Percentiles rank a stretch among this genome's conserved stretches.
phyloP scores from a whole-genome alignment of 1,140 invertebrate genomes.

The Aleiodes sp. region DNA sequence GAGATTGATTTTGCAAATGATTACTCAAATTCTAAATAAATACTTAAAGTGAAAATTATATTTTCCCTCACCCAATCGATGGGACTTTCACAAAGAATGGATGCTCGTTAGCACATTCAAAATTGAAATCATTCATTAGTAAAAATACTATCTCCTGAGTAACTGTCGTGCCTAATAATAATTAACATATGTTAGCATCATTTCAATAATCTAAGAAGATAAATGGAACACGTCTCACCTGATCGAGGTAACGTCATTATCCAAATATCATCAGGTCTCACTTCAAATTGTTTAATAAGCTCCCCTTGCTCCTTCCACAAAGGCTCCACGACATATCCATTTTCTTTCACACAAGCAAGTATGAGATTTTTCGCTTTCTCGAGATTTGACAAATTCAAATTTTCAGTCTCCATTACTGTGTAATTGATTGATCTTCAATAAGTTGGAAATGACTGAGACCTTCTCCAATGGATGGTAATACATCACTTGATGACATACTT shows the following conservation, averaged over 20 bases:
- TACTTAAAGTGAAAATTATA: too few species aligned
- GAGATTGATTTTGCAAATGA: too few species aligned
- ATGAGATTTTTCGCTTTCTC: background rate
- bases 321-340: background rate
- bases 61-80: too few species aligned
- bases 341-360: conserved; percentile 2
- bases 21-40: background rate
- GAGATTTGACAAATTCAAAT: too few species aligned
- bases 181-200: conserved; percentile 3
- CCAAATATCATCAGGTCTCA: conserved; percentile 73
- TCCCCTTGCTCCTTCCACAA: conserved; percentile 60
- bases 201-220: background rate
- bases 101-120: conserved; percentile 69
- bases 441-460: too few species aligned
- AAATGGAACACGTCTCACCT: conserved; percentile 69
- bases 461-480: too few species aligned
- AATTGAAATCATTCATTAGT: conserved; percentile 77
- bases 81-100: conserved; percentile 53
- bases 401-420: too few species aligned
- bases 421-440: too few species aligned
- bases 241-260: conserved; percentile 79
- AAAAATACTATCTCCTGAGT: conserved; percentile 85
- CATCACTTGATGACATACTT: too few species aligned
- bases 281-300: conserved; percentile 74
- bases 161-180: conserved; percentile 76